These are phyloP conservation scores for Montipora capitata DNA, from an alignment of 92 coral and sea anemone species.

Conservation along the genomic window DNA sequence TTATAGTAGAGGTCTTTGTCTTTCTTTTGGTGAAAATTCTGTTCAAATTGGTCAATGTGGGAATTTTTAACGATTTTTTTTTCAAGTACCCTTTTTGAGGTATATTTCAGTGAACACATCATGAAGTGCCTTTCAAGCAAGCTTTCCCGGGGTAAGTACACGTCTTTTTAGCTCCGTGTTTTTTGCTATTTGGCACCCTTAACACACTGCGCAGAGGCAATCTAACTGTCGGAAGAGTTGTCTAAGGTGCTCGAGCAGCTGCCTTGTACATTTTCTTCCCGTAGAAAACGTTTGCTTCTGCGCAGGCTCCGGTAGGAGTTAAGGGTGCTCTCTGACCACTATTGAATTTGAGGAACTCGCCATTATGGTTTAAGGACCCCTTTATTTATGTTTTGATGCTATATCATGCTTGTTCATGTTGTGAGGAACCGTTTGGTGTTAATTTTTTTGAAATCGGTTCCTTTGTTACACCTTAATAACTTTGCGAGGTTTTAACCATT, in stretches of 20 bases:
- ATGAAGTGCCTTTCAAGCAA: no score
- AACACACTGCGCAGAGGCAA: no score
- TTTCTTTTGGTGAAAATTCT: no score
- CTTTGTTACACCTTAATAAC: not conserved
- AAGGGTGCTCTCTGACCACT: slow-evolving; percentile 28
- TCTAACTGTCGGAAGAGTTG: no score
- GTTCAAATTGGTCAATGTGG: no score
- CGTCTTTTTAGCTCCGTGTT: no score
- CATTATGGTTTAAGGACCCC: not conserved
- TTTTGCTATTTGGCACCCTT: no score
- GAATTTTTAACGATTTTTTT: no score
- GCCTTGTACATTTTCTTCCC: not conserved
- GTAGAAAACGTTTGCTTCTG: slow-evolving; percentile 6
- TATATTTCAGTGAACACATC: no score
- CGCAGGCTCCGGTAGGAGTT: slow-evolving; percentile 18
- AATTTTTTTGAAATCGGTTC: slow-evolving; percentile 17
- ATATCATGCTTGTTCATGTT: slow-evolving; percentile 6
- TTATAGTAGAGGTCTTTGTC: no score
- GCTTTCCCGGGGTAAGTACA: no score
- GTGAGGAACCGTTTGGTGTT: slow-evolving; percentile 25
- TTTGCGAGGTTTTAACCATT: not conserved
- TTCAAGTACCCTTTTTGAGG: no score
- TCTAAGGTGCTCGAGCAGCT: not conserved
- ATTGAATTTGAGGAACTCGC: not conserved
- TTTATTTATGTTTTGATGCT: not conserved